Percentiles rank a stretch among this genome's conserved stretches.
Conservation (phyloP, 2,797 vertebrate genomes). For the Gallinago solitaria region DNA sequence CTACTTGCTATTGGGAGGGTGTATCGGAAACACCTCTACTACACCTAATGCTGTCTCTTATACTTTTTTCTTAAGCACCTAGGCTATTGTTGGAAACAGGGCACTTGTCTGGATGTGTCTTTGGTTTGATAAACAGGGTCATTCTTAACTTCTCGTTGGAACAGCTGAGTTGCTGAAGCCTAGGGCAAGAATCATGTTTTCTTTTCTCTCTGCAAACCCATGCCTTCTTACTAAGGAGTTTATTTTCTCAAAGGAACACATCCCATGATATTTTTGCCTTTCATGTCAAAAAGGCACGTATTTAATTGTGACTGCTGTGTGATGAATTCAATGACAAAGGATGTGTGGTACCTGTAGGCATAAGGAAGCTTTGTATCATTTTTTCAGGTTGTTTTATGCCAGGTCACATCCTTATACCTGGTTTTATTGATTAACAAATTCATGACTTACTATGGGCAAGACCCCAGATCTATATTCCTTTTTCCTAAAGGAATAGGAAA, state of each 20-base stretch:
- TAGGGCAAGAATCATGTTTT: not conserved
- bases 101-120: not conserved
- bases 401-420: not conserved
- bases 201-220: not conserved
- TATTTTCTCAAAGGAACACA: not conserved
- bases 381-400: not conserved
- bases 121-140: not conserved
- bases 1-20: not conserved
- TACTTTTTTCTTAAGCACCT: not conserved
- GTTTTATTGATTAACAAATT: not conserved
- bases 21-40: not conserved
- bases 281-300: not conserved
- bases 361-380: not conserved
- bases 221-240: not conserved
- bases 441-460: not conserved
- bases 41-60: not conserved
- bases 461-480: not conserved
- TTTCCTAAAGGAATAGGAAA: not conserved
- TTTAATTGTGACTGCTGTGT: not conserved
- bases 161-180: not conserved
- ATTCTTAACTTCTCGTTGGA: not conserved
- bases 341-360: rapidly evolving
- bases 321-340: not conserved
- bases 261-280: not conserved
- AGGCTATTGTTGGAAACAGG: not conserved